Evolutionary conservation across 1,140 invertebrate species (phyloP), one percentile per base, ranked within the genome.

Genomic region (Pristionchus pacificus): DNA sequence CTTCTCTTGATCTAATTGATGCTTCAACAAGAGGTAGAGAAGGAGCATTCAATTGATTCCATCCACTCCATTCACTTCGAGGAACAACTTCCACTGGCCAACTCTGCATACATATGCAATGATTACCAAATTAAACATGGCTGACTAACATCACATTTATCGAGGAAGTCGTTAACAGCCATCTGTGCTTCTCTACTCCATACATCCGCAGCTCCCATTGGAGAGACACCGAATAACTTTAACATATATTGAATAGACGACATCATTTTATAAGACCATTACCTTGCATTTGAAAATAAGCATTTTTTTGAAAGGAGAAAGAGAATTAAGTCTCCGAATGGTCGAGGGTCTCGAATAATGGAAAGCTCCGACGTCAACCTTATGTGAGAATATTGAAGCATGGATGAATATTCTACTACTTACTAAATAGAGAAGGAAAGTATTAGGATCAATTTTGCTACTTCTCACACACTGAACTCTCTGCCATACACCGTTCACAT

Each of bases 271-370:
- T 49, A 49, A n/a, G n/a, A n/a, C n/a, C n/a, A n/a, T n/a, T 10
- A 74, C 68, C 60, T 74, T 74, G 58, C 73, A 72, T 31, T 74
- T 74, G 57, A 74, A 71, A 59, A 71, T 71, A 2, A 74, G 70
- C 73, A 74, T 74, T 25, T 74, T 72, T 27, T 66, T 68, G 63
- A 72, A 74, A 25, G 73, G 73, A 13, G 73, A 66, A 15, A 57
- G 66, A 15, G 68, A 60, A 31, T 71, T 74, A 10, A 74, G 64
- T 24, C 65, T 38, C 14, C 73, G 38, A 62, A 74, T 64, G 19
- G 61, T 57, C 19, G 71, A 69, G 55, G 31, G 55, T 65, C 65
- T 38, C 6, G 71, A 62, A 62, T 71, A 71, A 32, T 71, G 70
- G 33, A 74, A 74, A 15, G 69, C 70, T 28, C 73, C 73, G 2